Conservation (phyloP, 2,888 invertebrate species). For the Parnassius apollo region DNA sequence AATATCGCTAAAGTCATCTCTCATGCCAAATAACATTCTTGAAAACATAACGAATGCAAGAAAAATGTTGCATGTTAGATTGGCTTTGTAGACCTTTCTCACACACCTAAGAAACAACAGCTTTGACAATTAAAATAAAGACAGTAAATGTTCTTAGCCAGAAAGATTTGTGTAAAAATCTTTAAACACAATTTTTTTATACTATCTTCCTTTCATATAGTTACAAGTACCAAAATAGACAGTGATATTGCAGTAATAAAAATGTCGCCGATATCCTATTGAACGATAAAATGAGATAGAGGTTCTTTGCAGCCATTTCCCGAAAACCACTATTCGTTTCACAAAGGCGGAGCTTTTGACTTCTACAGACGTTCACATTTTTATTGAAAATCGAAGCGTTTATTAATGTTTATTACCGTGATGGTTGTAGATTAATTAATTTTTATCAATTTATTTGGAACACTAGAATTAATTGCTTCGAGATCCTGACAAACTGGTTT, state of each 20-base stretch:
- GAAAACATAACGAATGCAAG: too few species aligned
- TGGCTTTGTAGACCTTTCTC: too few species aligned
- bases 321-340: slow-evolving; percentile 28
- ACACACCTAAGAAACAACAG: too few species aligned
- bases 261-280: slow-evolving; percentile 32
- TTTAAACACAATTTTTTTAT: neutral
- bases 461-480: slow-evolving; percentile 12
- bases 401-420: slow-evolving; percentile 10
- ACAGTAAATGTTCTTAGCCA: too few species aligned
- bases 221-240: slow-evolving; percentile 14
- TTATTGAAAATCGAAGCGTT: slow-evolving; percentile 8
- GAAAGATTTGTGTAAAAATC: neutral
- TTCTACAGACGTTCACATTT: slow-evolving; percentile 14
- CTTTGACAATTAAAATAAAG: too few species aligned
- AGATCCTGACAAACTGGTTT: slow-evolving; percentile 20
- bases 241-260: slow-evolving; percentile 39
- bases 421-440: slow-evolving; percentile 13
- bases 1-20: too few species aligned
- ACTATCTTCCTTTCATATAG: neutral
- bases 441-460: slow-evolving; percentile 15
- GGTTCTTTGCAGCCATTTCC: slow-evolving; percentile 23
- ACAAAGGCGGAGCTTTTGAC: slow-evolving; percentile 25
- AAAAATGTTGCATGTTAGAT: too few species aligned
- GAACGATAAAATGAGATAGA: slow-evolving; percentile 35
- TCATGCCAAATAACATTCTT: too few species aligned